Base-by-base conservation (phyloP, 2,888 invertebrate genomes). In the Epistrophe grossulariae region DNA sequence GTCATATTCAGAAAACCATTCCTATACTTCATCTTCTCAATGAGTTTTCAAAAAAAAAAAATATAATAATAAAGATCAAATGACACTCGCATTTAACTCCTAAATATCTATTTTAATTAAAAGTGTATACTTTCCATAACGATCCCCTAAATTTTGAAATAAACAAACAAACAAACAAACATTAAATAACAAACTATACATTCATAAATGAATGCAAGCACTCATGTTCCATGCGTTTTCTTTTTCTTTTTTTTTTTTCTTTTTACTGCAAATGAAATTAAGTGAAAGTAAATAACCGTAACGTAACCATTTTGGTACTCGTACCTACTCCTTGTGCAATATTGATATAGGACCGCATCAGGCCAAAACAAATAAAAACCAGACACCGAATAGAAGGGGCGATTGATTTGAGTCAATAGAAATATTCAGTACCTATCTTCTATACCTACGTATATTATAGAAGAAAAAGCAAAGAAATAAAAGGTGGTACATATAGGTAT, bases 281-380 rank as follows among this genome's bases (percentile, higher is more conserved):
- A 70, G 70, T 70, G 55, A 70, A 70, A 70, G 70, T 70, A 70
- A 70, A 70, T 70, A 70, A 70, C 52, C 52, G 24, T 62, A 62
- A 62, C 62, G 15, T 62, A 52, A 52, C 70, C 70, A 70, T 70
- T n/a, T 70, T 28, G 55, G 40, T 24, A 24, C 24, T 24, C 24
- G 24, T 24, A 24, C 24, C 24, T 43, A 13, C 70, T 35, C 40
- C 55, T 50, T 68, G 57, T 55, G 62, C 64, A 84, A 71, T 79
- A 84, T 84, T 84, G 84, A 84, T 57, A 59, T 64, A 84, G 84
- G 79, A 79, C 84, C 57, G 43, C 62, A 79, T 64, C 71, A 71
- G 76, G 76, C 79, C 55, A 59, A 79, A 38, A 35, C 66, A 70
- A 83, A 83, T 66, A 83, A 62, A 78, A 60, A 68, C 57, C 24